Evolutionary conservation across 2,797 vertebrate genomes (phyloP).

Genomic region (Sebastes diploproa): DNA sequence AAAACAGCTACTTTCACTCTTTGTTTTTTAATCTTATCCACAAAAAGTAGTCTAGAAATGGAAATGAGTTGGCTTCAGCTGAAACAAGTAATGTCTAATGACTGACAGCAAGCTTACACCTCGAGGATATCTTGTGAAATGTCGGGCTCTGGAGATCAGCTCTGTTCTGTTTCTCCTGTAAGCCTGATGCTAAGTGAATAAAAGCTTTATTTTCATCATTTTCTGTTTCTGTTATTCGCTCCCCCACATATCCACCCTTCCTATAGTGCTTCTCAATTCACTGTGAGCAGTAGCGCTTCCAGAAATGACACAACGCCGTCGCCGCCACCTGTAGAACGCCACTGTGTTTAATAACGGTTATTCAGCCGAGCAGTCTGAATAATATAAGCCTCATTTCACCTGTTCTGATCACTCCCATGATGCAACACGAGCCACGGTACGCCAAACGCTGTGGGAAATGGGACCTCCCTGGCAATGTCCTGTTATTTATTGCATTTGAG

Average conservation of each 20-base stretch:
- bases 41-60: background rate
- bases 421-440: background rate
- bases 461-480: background rate
- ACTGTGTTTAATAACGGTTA: conserved; percentile 11
- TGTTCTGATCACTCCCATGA: conserved; percentile 15
- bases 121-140: conserved; percentile 11
- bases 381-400: conserved; percentile 9
- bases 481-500: background rate
- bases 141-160: background rate
- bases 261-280: background rate
- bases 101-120: background rate
- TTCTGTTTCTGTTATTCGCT: background rate
- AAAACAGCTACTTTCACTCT: background rate
- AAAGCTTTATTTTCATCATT: background rate
- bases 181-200: background rate
- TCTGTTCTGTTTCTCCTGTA: background rate
- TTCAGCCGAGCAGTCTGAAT: conserved; percentile 11
- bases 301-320: background rate
- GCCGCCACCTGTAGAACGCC: background rate
- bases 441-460: background rate
- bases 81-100: background rate
- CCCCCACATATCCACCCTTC: background rate
- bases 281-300: background rate
- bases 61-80: conserved; percentile 1
- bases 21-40: background rate